Conservation (phyloP, 2,113 vertebrate genomes). For the Poeciliopsis turrubarensis region DNA sequence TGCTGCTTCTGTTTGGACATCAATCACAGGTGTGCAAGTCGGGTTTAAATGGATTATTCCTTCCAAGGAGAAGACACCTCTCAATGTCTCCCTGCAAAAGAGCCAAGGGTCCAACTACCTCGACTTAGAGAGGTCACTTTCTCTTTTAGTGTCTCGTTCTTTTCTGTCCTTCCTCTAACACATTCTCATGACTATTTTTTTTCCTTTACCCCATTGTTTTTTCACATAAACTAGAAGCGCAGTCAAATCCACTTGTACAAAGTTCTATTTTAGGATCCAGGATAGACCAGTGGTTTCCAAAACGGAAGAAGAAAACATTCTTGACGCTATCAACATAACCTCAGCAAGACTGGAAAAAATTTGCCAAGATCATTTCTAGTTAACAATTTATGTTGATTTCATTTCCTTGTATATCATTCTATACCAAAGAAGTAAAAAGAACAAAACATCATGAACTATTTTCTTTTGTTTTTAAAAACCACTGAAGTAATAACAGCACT, state of each 20-base stretch:
- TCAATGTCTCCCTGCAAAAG: conserved; percentile 72
- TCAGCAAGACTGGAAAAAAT: background rate
- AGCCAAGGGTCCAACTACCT: conserved; percentile 60
- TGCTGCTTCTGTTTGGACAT: conserved; percentile 69
- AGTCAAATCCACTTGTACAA: conserved; percentile 37
- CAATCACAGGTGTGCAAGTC: conserved; percentile 69
- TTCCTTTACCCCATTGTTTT: conserved; percentile 3
- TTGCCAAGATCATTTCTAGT: background rate
- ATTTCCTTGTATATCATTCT: too few species aligned
- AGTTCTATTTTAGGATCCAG: conserved; percentile 32
- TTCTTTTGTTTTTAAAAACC: background rate
- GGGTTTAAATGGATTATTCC: conserved; percentile 75
- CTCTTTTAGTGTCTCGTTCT: conserved; percentile 37
- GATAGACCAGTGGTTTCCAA: conserved; percentile 4
- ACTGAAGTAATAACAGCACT: background rate
- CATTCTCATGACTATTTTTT: conserved; percentile 22
- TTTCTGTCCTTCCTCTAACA: conserved; percentile 23
- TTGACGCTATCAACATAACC: background rate
- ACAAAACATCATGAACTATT: background rate
- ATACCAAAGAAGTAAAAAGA: background rate
- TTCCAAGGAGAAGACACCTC: conserved; percentile 66
- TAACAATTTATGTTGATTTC: background rate
- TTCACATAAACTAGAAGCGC: background rate
- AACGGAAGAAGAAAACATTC: background rate
- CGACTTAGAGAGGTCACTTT: conserved; percentile 64